Evolutionary conservation across 2,113 vertebrate genomes (phyloP).

Genomic region (Phycodurus eques): DNA sequence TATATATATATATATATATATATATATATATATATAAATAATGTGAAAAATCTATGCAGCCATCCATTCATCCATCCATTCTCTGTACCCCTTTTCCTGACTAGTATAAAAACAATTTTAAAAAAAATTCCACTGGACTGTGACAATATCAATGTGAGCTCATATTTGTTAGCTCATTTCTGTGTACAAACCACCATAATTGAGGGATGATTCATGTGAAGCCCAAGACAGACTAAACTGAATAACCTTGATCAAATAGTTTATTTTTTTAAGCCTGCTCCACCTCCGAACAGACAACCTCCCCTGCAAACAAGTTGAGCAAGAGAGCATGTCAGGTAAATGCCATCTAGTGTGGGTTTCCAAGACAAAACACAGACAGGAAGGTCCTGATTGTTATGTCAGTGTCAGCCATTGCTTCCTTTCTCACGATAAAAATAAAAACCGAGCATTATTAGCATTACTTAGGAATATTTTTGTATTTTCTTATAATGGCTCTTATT

Average conservation of each 20-base stretch:
- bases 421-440: neutral
- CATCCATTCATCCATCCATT: no score
- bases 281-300: neutral
- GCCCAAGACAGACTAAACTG: neutral
- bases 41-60: no score
- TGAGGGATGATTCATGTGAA: neutral
- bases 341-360: neutral
- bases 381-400: neutral
- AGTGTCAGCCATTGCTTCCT: neutral
- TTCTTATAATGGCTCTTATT: neutral
- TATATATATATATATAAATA: no score
- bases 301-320: neutral
- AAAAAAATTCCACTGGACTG: no score
- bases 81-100: no score
- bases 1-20: no score
- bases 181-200: neutral
- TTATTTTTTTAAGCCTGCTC: neutral
- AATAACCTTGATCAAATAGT: neutral
- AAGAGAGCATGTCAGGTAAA: neutral
- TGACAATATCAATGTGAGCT: no score
- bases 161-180: no score
- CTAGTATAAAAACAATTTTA: no score
- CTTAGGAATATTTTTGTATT: neutral
- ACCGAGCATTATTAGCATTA: neutral
- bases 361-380: neutral